Conservation (phyloP, 53 echinoderm and acorn worm species). For the Patiria pectinifera region DNA sequence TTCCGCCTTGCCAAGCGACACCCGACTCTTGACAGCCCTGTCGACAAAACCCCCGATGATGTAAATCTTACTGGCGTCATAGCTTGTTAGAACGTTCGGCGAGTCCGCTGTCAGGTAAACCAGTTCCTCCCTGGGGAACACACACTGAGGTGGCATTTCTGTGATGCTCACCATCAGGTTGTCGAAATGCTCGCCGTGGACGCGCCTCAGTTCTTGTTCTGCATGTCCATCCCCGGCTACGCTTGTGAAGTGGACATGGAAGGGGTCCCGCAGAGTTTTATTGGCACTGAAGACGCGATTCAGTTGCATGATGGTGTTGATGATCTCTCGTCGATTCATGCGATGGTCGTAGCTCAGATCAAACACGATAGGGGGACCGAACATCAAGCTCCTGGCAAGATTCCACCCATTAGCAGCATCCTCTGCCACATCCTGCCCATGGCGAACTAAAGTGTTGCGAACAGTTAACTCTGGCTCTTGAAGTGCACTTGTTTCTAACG, state of each 20-base stretch:
- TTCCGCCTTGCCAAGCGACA: constrained; percentile 81
- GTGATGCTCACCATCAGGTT: constrained; percentile 76
- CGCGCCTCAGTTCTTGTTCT: constrained; percentile 70
- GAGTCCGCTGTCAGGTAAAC: constrained; percentile 89
- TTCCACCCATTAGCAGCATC: constrained; percentile 62
- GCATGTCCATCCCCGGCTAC: constrained; percentile 44
- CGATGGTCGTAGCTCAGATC: constrained; percentile 83
- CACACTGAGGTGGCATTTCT: constrained; percentile 63
- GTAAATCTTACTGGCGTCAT: constrained; percentile 73
- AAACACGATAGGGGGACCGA: constrained; percentile 81
- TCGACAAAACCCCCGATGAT: constrained; percentile 92
- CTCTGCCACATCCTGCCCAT: constrained; percentile 4
- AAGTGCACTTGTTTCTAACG: neutral
- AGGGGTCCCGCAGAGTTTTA: constrained; percentile 76
- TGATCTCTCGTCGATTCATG: constrained; percentile 76
- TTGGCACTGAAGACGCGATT: constrained; percentile 73
- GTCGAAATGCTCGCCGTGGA: constrained; percentile 38
- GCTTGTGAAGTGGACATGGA: constrained; percentile 80
- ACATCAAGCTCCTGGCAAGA: constrained; percentile 80
- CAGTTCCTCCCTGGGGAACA: constrained; percentile 71
- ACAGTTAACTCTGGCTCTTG: neutral
- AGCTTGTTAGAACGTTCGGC: constrained; percentile 74
- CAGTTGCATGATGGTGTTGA: constrained; percentile 77
- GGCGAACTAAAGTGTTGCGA: constrained; percentile 13
- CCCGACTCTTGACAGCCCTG: constrained; percentile 62